Conservation (phyloP, 2,888 invertebrate genomes). For the Ditula angustiorana region DNA sequence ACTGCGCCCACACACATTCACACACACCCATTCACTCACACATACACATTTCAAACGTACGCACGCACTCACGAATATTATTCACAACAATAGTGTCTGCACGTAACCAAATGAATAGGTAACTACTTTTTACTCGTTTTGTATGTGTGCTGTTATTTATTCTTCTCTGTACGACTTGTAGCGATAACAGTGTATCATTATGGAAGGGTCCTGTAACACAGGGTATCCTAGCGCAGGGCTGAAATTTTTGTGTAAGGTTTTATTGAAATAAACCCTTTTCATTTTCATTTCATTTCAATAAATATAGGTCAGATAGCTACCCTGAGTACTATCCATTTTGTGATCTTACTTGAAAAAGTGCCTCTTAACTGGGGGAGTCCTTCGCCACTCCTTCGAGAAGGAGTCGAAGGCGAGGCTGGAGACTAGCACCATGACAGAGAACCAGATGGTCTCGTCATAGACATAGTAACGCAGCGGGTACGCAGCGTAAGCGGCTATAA, state of each 20-base stretch:
- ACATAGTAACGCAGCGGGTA: slow-evolving; percentile 90
- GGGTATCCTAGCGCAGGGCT: background rate
- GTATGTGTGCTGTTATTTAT: no score
- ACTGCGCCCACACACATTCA: no score
- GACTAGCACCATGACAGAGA: slow-evolving; percentile 87
- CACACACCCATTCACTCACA: no score
- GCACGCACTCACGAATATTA: no score
- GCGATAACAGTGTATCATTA: no score
- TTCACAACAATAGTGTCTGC: no score
- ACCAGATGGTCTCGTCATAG: slow-evolving; percentile 90
- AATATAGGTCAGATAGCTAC: background rate
- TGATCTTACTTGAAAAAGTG: slow-evolving; percentile 62
- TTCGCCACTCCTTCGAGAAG: slow-evolving; percentile 92
- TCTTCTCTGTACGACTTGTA: no score
- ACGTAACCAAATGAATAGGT: no score
- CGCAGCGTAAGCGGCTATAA: slow-evolving; percentile 88
- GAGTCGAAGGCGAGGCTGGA: slow-evolving; percentile 90
- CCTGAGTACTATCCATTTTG: background rate
- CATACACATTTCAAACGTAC: no score
- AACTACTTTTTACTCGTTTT: no score
- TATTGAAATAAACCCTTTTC: background rate
- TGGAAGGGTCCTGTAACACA: no score
- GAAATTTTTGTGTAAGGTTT: no score
- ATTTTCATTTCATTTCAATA: background rate
- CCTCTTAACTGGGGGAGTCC: slow-evolving; percentile 86